A percentile compares a stretch with the other conserved stretches of the same genome.
These are phyloP conservation scores for Peromyscus nudipes DNA, from an alignment of 2,797 vertebrate species.

Conservation along the genomic window DNA sequence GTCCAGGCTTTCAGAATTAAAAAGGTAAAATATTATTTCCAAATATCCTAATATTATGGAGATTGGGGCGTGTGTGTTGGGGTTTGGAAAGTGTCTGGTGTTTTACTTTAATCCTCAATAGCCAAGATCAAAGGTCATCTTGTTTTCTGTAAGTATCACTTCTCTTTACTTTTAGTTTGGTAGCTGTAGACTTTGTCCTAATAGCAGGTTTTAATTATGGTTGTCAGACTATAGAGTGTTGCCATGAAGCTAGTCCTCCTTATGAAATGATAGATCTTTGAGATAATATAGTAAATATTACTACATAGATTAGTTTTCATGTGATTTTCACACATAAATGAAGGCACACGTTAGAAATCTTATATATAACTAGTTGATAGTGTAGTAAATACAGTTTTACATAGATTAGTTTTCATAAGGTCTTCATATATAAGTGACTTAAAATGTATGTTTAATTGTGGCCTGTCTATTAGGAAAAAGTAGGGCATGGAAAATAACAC, in stretches of 20 bases:
- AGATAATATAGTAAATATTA: constrained; percentile 46
- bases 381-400: constrained; percentile 21
- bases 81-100: not conserved
- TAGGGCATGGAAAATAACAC: constrained; percentile 35
- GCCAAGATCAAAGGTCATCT: constrained; percentile 1
- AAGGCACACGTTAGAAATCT: not conserved
- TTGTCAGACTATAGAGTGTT: not conserved
- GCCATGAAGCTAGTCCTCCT: not conserved
- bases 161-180: constrained; percentile 51
- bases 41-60: constrained; percentile 47
- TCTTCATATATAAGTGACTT: not conserved
- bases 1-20: constrained; percentile 93
- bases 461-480: constrained; percentile 57
- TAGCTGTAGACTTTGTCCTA: not conserved
- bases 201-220: constrained; percentile 54
- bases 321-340: not conserved
- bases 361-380: not conserved
- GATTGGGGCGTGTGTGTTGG: not conserved
- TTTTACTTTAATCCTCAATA: constrained; percentile 38
- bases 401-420: constrained; percentile 31
- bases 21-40: constrained; percentile 90
- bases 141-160: not conserved
- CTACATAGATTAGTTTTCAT: constrained; percentile 27
- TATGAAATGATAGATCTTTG: constrained; percentile 44
- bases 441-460: not conserved